Percentiles rank a stretch among this genome's conserved stretches.
These are phyloP conservation scores for Vandiemenella viatica DNA, from an alignment of 2,888 invertebrate genomes.

Conservation along the genomic window DNA sequence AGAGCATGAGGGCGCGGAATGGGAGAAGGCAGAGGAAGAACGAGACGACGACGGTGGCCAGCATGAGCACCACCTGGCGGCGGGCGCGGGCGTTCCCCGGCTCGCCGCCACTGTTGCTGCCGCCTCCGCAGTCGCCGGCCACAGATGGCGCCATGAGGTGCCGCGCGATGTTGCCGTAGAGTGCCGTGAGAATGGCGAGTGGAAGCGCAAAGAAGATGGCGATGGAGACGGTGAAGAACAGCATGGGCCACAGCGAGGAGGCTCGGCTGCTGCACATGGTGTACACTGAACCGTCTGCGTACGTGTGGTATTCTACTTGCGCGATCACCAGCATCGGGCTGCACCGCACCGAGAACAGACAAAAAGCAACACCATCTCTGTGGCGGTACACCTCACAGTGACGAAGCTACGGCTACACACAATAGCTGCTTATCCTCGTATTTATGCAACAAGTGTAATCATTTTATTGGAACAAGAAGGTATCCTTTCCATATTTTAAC, in stretches of 20 bases:
- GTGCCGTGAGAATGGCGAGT: constrained; percentile 56
- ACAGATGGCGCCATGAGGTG: constrained; percentile 65
- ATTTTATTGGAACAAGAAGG: too few species aligned
- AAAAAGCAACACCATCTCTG: background rate
- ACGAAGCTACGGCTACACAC: too few species aligned
- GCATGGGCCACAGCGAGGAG: constrained; percentile 58
- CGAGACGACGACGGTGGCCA: constrained; percentile 74
- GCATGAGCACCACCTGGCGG: constrained; percentile 69
- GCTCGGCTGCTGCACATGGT: constrained; percentile 68
- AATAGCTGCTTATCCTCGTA: too few species aligned
- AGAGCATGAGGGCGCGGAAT: constrained; percentile 72
- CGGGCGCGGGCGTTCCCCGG: constrained; percentile 33
- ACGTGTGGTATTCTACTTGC: constrained; percentile 50
- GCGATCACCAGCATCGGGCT: constrained; percentile 35
- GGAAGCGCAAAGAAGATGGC: constrained; percentile 69
- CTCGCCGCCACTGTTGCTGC: constrained; percentile 45
- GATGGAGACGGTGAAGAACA: constrained; percentile 60
- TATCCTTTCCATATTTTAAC: too few species aligned
- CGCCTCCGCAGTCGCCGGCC: constrained; percentile 35
- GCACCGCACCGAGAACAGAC: constrained; percentile 4
- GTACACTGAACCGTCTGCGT: constrained; percentile 52
- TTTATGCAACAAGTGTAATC: too few species aligned
- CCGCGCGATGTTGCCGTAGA: constrained; percentile 72
- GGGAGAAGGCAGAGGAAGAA: constrained; percentile 84
- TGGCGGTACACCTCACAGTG: too few species aligned